Percentiles rank a stretch among this genome's conserved stretches.
Evolutionary conservation across 1,140 invertebrate genomes (phyloP).

Genomic region (Platorchestia sp.): DNA sequence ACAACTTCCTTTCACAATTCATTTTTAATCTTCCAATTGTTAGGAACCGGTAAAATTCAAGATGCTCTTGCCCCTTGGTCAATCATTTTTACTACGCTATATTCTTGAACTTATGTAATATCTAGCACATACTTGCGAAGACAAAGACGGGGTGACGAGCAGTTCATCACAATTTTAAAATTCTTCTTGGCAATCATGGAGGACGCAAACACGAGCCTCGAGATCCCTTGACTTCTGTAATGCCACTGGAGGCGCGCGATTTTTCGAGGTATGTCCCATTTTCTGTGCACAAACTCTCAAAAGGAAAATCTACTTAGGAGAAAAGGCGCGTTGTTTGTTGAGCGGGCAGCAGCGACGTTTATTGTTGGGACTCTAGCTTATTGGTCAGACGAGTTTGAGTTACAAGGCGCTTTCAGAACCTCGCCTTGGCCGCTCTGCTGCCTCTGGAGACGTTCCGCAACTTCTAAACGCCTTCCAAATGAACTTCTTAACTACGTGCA

Average conservation of each 20-base stretch:
- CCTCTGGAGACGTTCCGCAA: background rate
- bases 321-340: constrained; percentile 46
- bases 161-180: background rate
- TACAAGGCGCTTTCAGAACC: background rate
- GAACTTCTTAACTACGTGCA: background rate
- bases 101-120: background rate
- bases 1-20: background rate
- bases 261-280: constrained; percentile 48
- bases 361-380: constrained; percentile 26
- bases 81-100: background rate
- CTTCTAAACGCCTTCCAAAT: background rate
- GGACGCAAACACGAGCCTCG: background rate
- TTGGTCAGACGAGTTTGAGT: constrained; percentile 31
- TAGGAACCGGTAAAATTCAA: background rate
- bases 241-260: background rate
- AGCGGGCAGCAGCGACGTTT: constrained; percentile 18
- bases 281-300: background rate
- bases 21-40: background rate
- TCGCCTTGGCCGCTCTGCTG: background rate
- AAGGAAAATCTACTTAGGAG: constrained; percentile 42
- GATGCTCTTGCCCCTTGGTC: background rate
- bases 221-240: background rate
- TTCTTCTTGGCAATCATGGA: background rate
- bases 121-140: background rate
- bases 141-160: background rate